A percentile compares a stretch with the other conserved stretches of the same genome.
These are phyloP conservation scores for Nomada fabriciana DNA, from an alignment of 2,888 invertebrate genomes.

Conservation along the genomic window DNA sequence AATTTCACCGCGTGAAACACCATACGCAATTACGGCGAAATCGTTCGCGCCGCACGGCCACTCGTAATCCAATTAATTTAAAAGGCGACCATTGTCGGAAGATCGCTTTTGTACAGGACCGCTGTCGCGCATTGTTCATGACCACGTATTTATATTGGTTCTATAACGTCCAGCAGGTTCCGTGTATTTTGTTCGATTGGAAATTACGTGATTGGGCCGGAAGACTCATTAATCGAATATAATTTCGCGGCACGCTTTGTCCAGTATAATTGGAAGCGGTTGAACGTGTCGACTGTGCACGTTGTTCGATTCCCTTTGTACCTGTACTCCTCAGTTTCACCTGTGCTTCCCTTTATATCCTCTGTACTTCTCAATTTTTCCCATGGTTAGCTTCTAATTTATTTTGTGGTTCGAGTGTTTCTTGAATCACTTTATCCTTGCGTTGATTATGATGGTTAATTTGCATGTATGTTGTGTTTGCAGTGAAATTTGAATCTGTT, in stretches of 20 bases:
- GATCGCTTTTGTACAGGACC: constrained; percentile 13
- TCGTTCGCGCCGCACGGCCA: not conserved
- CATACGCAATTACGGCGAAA: constrained; percentile 20
- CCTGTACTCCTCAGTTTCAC: not conserved
- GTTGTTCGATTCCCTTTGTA: too few relatives aligned
- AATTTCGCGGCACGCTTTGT: not conserved
- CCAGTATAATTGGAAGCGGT: constrained; percentile 10
- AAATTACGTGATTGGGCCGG: constrained; percentile 23
- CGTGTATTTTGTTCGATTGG: constrained; percentile 40
- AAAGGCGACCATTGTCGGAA: constrained; percentile 40
- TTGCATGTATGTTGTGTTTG: too few relatives aligned
- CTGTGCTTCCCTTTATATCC: not conserved
- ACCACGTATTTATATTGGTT: constrained; percentile 34
- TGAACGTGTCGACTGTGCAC: not conserved
- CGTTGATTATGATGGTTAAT: too few relatives aligned
- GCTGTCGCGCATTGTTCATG: not conserved
- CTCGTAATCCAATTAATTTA: constrained; percentile 51
- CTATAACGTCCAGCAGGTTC: constrained; percentile 15
- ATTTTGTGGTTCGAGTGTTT: too few relatives aligned
- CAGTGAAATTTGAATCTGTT: too few relatives aligned
- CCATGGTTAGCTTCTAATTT: too few relatives aligned
- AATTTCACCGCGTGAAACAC: not conserved
- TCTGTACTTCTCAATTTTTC: too few relatives aligned
- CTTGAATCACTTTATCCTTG: too few relatives aligned
- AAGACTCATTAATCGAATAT: constrained; percentile 20